These are phyloP conservation scores for Buphagus erythrorhynchus DNA, from an alignment of 2,797 vertebrate species.

Conservation along the genomic window DNA sequence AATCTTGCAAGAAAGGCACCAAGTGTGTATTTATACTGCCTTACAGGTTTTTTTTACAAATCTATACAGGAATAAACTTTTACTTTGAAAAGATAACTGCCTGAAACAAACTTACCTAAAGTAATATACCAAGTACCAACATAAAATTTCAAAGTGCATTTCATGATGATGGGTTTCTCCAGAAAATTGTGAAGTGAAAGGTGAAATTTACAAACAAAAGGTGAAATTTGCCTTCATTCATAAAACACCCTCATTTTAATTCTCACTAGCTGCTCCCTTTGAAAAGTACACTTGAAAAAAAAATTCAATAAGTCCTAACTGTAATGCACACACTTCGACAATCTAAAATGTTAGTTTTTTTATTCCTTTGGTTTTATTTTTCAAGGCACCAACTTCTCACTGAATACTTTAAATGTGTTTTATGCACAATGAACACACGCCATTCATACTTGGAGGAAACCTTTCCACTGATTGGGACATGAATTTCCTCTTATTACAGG, in stretches of 20 bases:
- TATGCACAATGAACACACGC: not conserved
- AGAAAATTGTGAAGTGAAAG: not conserved
- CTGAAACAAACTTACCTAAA: not conserved
- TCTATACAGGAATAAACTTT: accelerated
- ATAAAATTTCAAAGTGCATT: not conserved
- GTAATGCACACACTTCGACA: not conserved
- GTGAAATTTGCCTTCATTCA: not conserved
- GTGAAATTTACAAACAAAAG: not conserved
- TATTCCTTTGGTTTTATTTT: not conserved
- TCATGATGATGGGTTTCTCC: accelerated
- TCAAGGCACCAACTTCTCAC: not conserved
- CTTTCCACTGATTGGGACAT: not conserved
- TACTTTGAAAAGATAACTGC: not conserved
- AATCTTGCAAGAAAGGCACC: not conserved
- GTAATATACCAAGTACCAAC: not conserved
- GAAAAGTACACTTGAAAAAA: not conserved
- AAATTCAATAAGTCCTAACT: not conserved
- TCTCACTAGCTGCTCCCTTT: not conserved
- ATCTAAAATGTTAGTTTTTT: not conserved
- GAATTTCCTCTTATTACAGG: not conserved
- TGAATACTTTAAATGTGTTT: not conserved
- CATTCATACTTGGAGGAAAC: not conserved
- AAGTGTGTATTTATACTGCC: not conserved
- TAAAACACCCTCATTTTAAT: not conserved
- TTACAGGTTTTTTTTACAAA: not conserved